Evolutionary conservation across 2,113 vertebrate genomes (phyloP), one percentile per base, ranked within the genome.

Genomic region (Paralichthys olivaceus): DNA sequence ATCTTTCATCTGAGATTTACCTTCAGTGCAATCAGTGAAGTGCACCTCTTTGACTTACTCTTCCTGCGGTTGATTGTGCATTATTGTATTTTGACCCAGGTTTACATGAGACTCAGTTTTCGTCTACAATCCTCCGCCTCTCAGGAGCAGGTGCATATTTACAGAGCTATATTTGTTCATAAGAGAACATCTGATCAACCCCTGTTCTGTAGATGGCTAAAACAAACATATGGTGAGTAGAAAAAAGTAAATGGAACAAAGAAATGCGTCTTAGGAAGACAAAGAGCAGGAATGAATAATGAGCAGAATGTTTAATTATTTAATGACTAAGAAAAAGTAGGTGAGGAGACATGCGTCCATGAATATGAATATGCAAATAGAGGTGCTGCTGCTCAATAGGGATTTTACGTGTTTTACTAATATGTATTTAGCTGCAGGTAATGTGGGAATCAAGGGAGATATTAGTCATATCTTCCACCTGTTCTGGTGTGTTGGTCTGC

Each of bases 21-120:
- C 20, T 25, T 56, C 15, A 56, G 15, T 77, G 59, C 56, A 49
- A 70, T 70, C 75, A 57, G 37, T 34, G 37, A 49, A 22, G 67
- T 59, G 54, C 60, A 65, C n/a, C 7, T 23, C 75, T 29, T 40
- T 32, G 54, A 53, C 25, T 49, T 26, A n/a, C 22, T 13, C n/a
- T 45, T 19, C 1, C 11, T 17, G 26, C 29, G 58, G n/a, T 26
- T 56, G 66, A 63, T 22, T 63, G 40, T 25, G 45, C 25, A 53
- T 45, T 54, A 4, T 51, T 45, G 9, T 32, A 29, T 12, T 51
- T 14, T 70, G 13, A 70, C 51, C 47, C 8, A 43, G 19, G 51
- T 37, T 17, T 57, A 28, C 25, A 25, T 25, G 1, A 47, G 60
- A 23, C 25, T 51, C 43, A 12, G 5, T 59, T 23, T 53, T 23